phyloP scores from a whole-genome alignment of 2,113 vertebrate genomes.

The Cyprinodon tularosa region DNA sequence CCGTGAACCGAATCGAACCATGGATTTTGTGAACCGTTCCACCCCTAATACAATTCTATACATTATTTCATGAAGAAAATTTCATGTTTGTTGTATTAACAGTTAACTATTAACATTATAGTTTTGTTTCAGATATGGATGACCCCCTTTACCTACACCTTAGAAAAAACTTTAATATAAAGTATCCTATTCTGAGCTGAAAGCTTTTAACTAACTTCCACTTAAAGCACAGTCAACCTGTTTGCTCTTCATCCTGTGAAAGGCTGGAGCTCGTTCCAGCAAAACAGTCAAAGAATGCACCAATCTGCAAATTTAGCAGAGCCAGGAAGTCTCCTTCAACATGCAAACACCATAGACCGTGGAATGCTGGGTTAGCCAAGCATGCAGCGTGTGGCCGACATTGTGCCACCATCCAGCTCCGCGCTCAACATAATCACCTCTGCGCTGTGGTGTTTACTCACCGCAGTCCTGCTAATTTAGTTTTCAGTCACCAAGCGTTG shows the following conservation, averaged over 20 bases:
- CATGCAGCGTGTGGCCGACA: conserved; percentile 9
- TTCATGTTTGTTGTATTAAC: too few relatives aligned
- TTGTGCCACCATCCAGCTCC: neutral
- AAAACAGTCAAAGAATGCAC: conserved; percentile 67
- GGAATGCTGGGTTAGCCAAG: conserved; percentile 4
- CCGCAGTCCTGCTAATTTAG: conserved; percentile 7
- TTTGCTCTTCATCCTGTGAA: conserved; percentile 28
- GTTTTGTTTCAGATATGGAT: too few relatives aligned
- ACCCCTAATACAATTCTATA: too few relatives aligned
- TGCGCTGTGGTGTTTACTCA: conserved; percentile 13
- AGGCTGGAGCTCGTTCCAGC: conserved; percentile 45
- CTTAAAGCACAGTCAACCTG: conserved; percentile 36
- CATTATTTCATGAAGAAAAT: too few relatives aligned
- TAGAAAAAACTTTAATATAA: too few relatives aligned
- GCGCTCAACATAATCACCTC: neutral
- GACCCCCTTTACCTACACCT: too few relatives aligned
- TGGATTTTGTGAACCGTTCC: too few relatives aligned
- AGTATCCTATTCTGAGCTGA: too few relatives aligned
- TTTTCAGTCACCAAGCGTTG: conserved; percentile 14
- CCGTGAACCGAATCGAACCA: too few relatives aligned
- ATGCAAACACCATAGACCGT: conserved; percentile 14
- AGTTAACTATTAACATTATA: too few relatives aligned
- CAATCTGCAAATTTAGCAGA: conserved; percentile 17
- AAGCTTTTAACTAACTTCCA: neutral
- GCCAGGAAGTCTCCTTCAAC: conserved; percentile 43